Base-by-base conservation (phyloP, 2,113 vertebrate species). In the Corythornis madagascariensis region DNA sequence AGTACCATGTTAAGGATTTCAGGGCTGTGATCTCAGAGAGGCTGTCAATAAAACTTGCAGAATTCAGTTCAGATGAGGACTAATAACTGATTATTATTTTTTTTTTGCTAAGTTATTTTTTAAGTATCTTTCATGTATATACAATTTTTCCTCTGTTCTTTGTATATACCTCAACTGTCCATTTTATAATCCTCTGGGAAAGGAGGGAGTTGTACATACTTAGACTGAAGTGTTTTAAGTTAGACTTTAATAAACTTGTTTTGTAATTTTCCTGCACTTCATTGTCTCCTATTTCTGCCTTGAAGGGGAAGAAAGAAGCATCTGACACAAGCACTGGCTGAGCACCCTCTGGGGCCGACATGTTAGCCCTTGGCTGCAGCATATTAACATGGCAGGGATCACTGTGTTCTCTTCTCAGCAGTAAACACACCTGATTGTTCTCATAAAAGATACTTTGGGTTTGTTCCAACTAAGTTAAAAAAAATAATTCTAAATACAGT, bases 221-320 rank as follows among this genome's bases (percentile, higher is more conserved):
- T 94, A 95, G 90, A 89, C 84, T 95, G 92, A 96, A 93, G 90
- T 95, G 94, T 64, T 96, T 96, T 95, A 92, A 81, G 94, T 95
- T 97, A 96, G 95, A 90, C 88, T 96, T 97, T 92, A 97, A 97
- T 97, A 97, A 97, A 97, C 89, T 94, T 94, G 86, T 95, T 97
- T 97, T 97, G 92, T 96, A 97, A 93, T 89, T 95, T 87, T 95
- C 91, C 92, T 88, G 94, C 88, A 93, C 77, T 63, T 95, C 11
- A 43, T 94, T 94, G 86, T 93, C 71, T 95, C 38, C 74, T 94
- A 59, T 83, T 90, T 76, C 0, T 84, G 71, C 89, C 33, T 87
- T n/a, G 16, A 25, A 81, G 29, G 61, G 63, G 40, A 47, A 22
- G 48, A 19, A 40, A 18, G 64, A 65, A 65, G 31, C 40, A 50